These are phyloP conservation scores for Tadarida brasiliensis DNA, from an alignment of 2,797 vertebrate species.

Conservation along the genomic window DNA sequence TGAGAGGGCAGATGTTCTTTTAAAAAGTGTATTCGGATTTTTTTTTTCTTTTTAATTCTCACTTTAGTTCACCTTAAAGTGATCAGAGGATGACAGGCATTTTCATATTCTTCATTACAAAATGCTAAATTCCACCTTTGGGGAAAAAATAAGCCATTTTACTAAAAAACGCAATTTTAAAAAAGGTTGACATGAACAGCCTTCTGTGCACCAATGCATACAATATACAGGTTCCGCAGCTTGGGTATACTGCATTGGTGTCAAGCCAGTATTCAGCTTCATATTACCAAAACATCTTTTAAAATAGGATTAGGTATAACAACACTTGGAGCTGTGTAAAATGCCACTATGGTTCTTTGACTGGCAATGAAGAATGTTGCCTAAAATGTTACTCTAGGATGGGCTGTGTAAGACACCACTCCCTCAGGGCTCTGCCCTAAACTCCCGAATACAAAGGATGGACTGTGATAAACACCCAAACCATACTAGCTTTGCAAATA, in stretches of 20 bases:
- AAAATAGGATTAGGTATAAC: conserved; percentile 83
- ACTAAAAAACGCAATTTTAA: conserved; percentile 88
- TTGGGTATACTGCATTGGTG: conserved; percentile 82
- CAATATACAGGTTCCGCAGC: conserved; percentile 86
- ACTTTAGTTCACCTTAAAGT: conserved; percentile 86
- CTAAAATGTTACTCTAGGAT: conserved; percentile 88
- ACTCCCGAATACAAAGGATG: conserved; percentile 95
- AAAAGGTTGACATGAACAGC: conserved; percentile 87
- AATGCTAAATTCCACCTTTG: conserved; percentile 87
- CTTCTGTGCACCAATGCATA: conserved; percentile 85
- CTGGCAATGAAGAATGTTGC: conserved; percentile 91
- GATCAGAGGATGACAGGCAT: conserved; percentile 87
- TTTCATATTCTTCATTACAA: conserved; percentile 89
- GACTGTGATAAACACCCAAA: conserved; percentile 90
- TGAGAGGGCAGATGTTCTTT: conserved; percentile 88
- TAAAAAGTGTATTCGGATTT: conserved; percentile 81
- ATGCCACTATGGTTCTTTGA: conserved; percentile 85
- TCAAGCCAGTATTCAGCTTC: conserved; percentile 83
- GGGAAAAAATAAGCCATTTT: conserved; percentile 91
- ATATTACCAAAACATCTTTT: conserved; percentile 82
- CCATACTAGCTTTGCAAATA: conserved; percentile 89
- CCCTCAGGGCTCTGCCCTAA: conserved; percentile 95
- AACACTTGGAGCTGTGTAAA: conserved; percentile 83
- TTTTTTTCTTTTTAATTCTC: conserved; percentile 74
- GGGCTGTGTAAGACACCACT: conserved; percentile 89